Base-by-base conservation (phyloP, 2,797 vertebrate species). In the Squalus acanthias region DNA sequence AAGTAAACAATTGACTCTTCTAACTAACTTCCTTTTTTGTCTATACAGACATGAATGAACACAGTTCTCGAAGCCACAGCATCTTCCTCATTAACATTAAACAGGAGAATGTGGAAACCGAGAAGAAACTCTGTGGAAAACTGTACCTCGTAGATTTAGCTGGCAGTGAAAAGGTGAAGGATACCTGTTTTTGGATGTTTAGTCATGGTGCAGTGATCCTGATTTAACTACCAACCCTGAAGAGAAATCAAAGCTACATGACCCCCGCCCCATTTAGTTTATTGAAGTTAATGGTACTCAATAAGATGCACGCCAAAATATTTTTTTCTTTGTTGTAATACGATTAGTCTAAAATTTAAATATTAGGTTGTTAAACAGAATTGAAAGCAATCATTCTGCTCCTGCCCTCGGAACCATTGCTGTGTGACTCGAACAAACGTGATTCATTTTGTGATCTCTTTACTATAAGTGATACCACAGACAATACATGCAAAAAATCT, bases 51-150 rank as follows among this genome's bases (percentile, higher is more conserved):
- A 99, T 99, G 99, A 99, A 99, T 0, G 99, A 99, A 96, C 99
- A 99, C 98, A 99, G 99, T 97, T 99, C 99, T 29, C 98, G 99
- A 97, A 99, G 99, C 97, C 99, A 99, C 98, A 99, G 99, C 96
- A 99, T 99, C 96, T 99, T 99, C 97, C 97, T 98, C 96, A 99
- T 99, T 97, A 99, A 98, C 96, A 99, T 99, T 97, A 99, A 99
- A 96, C 99, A 99, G 97, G 99, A 99, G 97, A 99, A 99, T 4
- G 97, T 99, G 97, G 99, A 99, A 96, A 99, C 99, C 0, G 99
- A 99, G 98, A 98, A 98, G 97, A 99, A 99, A 96, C 98, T 99
- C 97, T 98, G 98, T 1, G 99, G 99, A 96, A 99, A 99, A 96
- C 99, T 99, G 17, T 99, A 99, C 97, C 98, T 99, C 97, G 99